Evolutionary conservation across 1,140 invertebrate species (phyloP).

Genomic region (Pogonomyrmex californicus): DNA sequence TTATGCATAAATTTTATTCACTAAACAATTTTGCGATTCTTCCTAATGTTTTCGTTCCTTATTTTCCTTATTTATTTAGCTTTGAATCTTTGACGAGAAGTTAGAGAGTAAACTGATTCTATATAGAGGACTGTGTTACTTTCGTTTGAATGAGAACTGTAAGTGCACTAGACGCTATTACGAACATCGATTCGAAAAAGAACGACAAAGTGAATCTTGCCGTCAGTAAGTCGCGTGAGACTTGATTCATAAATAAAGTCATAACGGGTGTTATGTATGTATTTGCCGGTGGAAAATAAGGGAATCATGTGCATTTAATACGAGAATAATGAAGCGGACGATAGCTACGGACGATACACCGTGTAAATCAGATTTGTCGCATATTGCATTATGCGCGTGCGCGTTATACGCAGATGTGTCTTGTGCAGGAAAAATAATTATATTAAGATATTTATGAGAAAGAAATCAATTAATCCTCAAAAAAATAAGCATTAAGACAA

Average conservation of each 20-base stretch:
- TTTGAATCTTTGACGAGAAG: not conserved
- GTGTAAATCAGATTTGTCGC: conserved; percentile 23
- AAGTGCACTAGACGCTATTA: conserved; percentile 30
- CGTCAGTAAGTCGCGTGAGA: conserved; percentile 12
- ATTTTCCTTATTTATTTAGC: not conserved
- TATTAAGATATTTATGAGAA: not conserved
- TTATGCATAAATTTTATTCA: not conserved
- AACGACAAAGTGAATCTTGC: conserved; percentile 42
- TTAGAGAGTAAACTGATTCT: conserved; percentile 28
- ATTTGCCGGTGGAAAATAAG: conserved; percentile 34
- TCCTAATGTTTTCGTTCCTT: conserved; percentile 10
- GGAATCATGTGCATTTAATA: conserved; percentile 30
- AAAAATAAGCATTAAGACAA: not conserved
- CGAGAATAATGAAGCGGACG: conserved; percentile 35
- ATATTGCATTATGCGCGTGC: conserved; percentile 7
- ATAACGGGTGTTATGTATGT: not conserved
- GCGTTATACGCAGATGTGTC: not conserved
- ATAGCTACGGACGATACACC: not conserved
- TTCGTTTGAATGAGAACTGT: conserved; percentile 17
- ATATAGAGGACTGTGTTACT: conserved; percentile 16
- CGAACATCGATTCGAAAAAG: conserved; percentile 16
- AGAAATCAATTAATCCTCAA: not conserved
- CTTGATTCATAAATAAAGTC: conserved; percentile 36
- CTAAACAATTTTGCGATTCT: not conserved
- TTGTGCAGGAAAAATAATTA: not conserved